Conservation (phyloP, 2,888 invertebrate species). For the Malthinus seriepunctatus region DNA sequence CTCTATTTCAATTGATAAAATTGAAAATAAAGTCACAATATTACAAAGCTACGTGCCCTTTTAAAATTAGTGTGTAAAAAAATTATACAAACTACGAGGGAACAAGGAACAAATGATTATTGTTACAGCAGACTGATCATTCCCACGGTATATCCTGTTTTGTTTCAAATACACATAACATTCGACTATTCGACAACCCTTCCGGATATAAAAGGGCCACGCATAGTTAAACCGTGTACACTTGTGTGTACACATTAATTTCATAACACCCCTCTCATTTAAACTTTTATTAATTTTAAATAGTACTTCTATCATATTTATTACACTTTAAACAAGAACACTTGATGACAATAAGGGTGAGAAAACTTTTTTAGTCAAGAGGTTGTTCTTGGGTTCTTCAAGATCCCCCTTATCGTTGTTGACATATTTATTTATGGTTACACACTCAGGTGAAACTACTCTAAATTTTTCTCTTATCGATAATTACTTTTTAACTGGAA, state of each 20-base stretch:
- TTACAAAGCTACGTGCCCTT: no score
- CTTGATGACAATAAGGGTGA: neutral
- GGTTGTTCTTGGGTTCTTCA: neutral
- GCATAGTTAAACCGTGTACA: constrained; percentile 1
- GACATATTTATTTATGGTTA: neutral
- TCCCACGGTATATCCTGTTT: constrained; percentile 27
- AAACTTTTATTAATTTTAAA: neutral
- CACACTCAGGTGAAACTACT: neutral
- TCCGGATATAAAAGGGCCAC: constrained; percentile 20
- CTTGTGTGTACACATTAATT: neutral
- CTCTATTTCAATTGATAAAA: no score
- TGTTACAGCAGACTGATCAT: constrained; percentile 26
- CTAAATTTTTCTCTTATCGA: neutral
- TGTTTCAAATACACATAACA: constrained; percentile 1
- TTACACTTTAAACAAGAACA: constrained; percentile 3
- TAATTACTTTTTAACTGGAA: neutral
- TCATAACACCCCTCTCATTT: neutral
- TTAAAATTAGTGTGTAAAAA: no score
- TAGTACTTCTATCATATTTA: neutral
- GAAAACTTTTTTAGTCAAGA: neutral
- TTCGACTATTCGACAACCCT: constrained; percentile 23
- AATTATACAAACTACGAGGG: neutral
- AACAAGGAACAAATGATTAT: neutral
- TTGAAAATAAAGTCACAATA: no score
- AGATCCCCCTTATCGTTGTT: neutral